Percentiles rank a stretch among this genome's conserved stretches.
These are phyloP conservation scores for Metalampra italica DNA, from an alignment of 2,888 invertebrate species.

Conservation along the genomic window DNA sequence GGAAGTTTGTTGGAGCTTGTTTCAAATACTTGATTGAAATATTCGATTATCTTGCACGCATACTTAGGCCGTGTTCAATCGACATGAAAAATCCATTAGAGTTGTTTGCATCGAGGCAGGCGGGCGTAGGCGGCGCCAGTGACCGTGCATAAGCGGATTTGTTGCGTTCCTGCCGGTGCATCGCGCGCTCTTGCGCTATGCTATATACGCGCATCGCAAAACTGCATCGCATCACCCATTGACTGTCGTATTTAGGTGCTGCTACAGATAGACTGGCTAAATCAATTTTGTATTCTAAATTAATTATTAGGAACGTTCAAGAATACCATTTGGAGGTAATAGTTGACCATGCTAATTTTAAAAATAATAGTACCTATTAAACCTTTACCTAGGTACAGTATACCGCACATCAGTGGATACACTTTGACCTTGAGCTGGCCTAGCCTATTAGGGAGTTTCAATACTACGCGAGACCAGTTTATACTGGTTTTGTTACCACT, in stretches of 20 bases:
- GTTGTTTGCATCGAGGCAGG: slow-evolving; percentile 56
- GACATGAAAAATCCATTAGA: slow-evolving; percentile 77
- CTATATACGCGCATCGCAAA: background rate
- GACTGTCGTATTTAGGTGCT: slow-evolving; percentile 2
- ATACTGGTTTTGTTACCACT: too few relatives aligned
- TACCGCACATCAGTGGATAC: too few relatives aligned
- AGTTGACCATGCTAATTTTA: too few relatives aligned
- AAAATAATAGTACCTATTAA: too few relatives aligned
- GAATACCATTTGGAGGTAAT: too few relatives aligned
- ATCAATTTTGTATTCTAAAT: too few relatives aligned
- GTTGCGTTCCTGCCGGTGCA: slow-evolving; percentile 39
- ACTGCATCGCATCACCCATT: slow-evolving; percentile 3
- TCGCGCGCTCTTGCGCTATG: slow-evolving; percentile 4
- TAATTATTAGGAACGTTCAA: too few relatives aligned
- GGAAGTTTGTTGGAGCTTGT: background rate
- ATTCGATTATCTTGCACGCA: slow-evolving; percentile 49
- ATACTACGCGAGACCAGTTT: too few relatives aligned
- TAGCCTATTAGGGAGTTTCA: too few relatives aligned
- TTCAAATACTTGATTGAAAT: slow-evolving; percentile 3
- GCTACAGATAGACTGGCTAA: too few relatives aligned
- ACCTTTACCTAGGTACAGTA: too few relatives aligned
- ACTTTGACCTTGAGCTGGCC: too few relatives aligned
- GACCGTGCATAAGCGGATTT: slow-evolving; percentile 75
- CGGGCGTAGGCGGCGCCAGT: slow-evolving; percentile 57
- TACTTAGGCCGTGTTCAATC: slow-evolving; percentile 62